These are phyloP conservation scores for Delphinapterus leucas DNA, from an alignment of 2,113 vertebrate species.

Conservation along the genomic window DNA sequence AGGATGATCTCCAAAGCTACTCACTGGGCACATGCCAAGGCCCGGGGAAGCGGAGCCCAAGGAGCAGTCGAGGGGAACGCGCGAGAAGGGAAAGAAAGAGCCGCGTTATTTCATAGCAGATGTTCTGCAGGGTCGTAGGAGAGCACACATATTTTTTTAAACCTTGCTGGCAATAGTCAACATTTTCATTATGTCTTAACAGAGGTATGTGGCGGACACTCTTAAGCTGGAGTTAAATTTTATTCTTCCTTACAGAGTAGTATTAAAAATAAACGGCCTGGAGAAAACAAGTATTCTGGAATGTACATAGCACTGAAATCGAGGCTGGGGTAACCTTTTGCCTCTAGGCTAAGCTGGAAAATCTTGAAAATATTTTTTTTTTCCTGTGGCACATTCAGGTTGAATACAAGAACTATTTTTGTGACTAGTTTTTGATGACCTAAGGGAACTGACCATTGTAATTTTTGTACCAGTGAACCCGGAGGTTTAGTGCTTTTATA, in stretches of 20 bases:
- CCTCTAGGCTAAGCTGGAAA: constrained; percentile 77
- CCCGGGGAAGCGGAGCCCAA: constrained; percentile 60
- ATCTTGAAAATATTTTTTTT: constrained; percentile 78
- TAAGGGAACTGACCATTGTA: constrained; percentile 77
- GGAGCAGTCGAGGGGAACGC: constrained; percentile 38
- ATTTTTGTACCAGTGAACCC: constrained; percentile 81
- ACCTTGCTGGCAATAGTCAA: constrained; percentile 77
- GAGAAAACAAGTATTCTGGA: constrained; percentile 72
- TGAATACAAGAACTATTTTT: constrained; percentile 84
- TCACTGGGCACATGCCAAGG: constrained; percentile 68
- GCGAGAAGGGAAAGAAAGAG: constrained; percentile 18
- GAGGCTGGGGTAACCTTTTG: background rate
- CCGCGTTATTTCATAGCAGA: constrained; percentile 62
- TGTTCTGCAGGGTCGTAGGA: constrained; percentile 70
- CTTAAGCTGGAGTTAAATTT: constrained; percentile 70
- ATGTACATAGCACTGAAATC: constrained; percentile 69
- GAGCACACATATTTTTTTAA: constrained; percentile 74
- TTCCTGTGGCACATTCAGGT: constrained; percentile 81
- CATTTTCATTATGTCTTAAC: constrained; percentile 75
- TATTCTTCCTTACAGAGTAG: constrained; percentile 75
- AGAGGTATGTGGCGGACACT: constrained; percentile 67
- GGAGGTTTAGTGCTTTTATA: constrained; percentile 80
- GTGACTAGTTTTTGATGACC: constrained; percentile 83
- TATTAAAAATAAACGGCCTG: constrained; percentile 77
- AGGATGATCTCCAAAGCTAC: constrained; percentile 81